A percentile compares a stretch with the other conserved stretches of the same genome.
phyloP scores from a whole-genome alignment of 2,797 vertebrate species.

The Cyprinodon diabolis region DNA sequence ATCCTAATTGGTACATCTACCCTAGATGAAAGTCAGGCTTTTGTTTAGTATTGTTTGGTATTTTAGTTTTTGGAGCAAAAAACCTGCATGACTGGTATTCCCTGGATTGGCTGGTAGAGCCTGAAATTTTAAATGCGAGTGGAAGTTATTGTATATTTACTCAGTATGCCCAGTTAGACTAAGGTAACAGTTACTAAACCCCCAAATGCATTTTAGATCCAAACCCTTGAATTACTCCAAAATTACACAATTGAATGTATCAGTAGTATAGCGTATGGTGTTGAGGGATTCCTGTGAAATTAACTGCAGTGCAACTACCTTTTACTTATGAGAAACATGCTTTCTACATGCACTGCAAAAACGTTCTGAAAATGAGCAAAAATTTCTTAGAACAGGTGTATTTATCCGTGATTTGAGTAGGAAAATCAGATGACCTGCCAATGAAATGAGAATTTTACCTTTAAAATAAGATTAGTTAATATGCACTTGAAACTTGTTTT shows the following conservation, averaged over 20 bases:
- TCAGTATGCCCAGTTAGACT: no score
- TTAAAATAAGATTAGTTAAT: no score
- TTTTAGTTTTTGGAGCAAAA: not conserved
- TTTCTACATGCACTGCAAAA: no score
- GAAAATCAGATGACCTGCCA: no score
- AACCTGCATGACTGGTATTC: conserved; percentile 12
- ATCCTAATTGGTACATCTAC: not conserved
- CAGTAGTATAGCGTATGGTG: conserved; percentile 44
- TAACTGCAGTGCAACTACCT: no score
- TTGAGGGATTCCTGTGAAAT: conserved; percentile 15
- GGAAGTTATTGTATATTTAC: conserved; percentile 1
- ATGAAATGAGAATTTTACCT: no score
- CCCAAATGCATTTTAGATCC: conserved; percentile 42
- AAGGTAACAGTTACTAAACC: conserved; percentile 33
- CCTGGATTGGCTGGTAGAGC: conserved; percentile 2
- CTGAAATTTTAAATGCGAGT: not conserved
- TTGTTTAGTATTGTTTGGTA: not conserved
- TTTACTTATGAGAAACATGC: no score
- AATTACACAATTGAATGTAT: conserved; percentile 51
- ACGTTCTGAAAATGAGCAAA: no score
- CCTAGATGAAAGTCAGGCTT: not conserved
- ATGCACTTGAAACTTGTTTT: no score
- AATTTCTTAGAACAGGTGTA: no score
- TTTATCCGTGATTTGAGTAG: no score
- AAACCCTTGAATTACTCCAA: conserved; percentile 28